Evolutionary conservation across 2,888 invertebrate species (phyloP).

Genomic region (Volucella zonaria): DNA sequence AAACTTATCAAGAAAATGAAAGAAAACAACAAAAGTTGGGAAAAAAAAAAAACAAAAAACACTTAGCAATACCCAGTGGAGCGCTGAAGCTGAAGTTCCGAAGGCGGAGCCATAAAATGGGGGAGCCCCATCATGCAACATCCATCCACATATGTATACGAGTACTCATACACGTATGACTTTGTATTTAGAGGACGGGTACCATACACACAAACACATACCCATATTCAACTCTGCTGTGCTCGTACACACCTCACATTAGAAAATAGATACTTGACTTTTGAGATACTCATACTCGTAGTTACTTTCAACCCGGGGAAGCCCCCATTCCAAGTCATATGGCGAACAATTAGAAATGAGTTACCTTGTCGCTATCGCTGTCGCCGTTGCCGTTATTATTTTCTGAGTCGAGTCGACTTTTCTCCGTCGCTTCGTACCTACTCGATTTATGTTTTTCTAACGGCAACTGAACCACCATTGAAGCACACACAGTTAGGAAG

Average conservation of each 20-base stretch:
- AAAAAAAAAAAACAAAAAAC: conserved; percentile 19
- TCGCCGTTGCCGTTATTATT: conserved; percentile 24
- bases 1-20: conserved; percentile 41
- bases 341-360: conserved; percentile 68
- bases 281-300: conserved; percentile 4
- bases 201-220: conserved; percentile 32
- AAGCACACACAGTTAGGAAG: conserved; percentile 3
- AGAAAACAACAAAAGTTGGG: conserved; percentile 24
- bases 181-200: conserved; percentile 41
- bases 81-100: conserved; percentile 48
- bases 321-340: conserved; percentile 24
- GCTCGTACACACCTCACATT: conserved; percentile 30
- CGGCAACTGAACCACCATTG: conserved; percentile 47
- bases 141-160: conserved; percentile 65
- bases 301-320: neutral
- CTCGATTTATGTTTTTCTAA: conserved; percentile 62
- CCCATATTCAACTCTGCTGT: conserved; percentile 8
- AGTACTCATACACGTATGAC: neutral
- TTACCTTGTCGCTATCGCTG: conserved; percentile 40
- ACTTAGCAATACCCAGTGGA: conserved; percentile 54
- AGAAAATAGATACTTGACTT: conserved; percentile 1
- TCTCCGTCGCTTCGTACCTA: conserved; percentile 25
- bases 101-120: conserved; percentile 73
- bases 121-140: conserved; percentile 62
- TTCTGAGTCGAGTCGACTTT: conserved; percentile 4